phyloP scores from a whole-genome alignment of 2,113 vertebrate genomes.

The Orcinus orca region DNA sequence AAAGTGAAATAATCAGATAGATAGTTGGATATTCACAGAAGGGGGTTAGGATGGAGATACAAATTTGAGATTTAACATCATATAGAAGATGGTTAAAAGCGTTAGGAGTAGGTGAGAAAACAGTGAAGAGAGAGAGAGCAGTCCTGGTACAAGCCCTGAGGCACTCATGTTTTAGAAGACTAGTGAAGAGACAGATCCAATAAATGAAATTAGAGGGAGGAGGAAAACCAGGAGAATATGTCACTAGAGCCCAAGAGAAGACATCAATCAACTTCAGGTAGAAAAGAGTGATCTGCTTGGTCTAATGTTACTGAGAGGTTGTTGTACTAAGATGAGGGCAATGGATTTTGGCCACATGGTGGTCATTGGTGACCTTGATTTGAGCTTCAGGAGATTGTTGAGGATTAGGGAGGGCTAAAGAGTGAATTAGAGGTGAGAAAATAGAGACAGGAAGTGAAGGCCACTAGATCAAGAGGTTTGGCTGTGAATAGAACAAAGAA shows the following conservation, averaged over 20 bases:
- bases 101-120: not conserved
- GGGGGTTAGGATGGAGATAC: not conserved
- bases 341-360: not conserved
- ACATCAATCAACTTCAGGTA: not conserved
- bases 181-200: not conserved
- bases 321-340: not conserved
- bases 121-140: not conserved
- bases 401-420: not conserved
- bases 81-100: not conserved
- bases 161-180: not conserved
- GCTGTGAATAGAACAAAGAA: not conserved
- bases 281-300: not conserved
- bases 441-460: not conserved
- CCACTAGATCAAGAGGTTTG: not conserved
- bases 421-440: not conserved
- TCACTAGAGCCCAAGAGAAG: not conserved
- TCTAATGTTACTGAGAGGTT: not conserved
- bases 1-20: not conserved
- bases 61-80: slow-evolving; percentile 17
- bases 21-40: not conserved
- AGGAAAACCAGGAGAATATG: not conserved
- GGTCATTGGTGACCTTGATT: not conserved
- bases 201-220: not conserved
- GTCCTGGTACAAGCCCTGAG: not conserved
- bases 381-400: not conserved